Percentiles rank a stretch among this genome's conserved stretches.
These are phyloP conservation scores for Drosophila ercepeae DNA, from an alignment of 1,140 invertebrate genomes.

Conservation along the genomic window DNA sequence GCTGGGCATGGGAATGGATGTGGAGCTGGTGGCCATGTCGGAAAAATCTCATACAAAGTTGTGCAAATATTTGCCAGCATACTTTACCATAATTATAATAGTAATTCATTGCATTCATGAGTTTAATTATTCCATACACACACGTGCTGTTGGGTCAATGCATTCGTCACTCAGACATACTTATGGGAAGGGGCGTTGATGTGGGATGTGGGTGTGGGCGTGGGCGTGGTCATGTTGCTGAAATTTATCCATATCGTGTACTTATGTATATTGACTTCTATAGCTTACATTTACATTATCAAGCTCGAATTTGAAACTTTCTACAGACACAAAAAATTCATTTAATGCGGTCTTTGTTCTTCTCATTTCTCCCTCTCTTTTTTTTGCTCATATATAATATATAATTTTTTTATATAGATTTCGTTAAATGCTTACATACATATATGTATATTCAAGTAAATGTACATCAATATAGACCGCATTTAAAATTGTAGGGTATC, in stretches of 20 bases:
- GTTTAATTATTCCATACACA: slow-evolving; percentile 44
- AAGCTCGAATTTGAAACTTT: slow-evolving; percentile 81
- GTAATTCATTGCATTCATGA: slow-evolving; percentile 53
- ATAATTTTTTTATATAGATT: background rate
- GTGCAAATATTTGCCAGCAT: slow-evolving; percentile 65
- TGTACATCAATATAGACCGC: slow-evolving; percentile 30
- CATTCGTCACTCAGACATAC: slow-evolving; percentile 3
- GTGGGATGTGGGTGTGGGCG: background rate
- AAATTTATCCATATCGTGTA: slow-evolving; percentile 48
- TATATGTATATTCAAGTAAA: slow-evolving; percentile 19
- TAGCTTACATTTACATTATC: slow-evolving; percentile 75
- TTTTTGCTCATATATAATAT: background rate
- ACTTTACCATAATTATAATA: slow-evolving; percentile 51
- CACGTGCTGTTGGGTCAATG: background rate
- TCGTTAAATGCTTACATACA: slow-evolving; percentile 2
- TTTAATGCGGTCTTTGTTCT: slow-evolving; percentile 43
- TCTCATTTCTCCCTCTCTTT: background rate
- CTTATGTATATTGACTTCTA: slow-evolving; percentile 63
- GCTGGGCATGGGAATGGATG: background rate
- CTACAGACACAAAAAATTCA: slow-evolving; percentile 76
- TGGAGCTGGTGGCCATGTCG: slow-evolving; percentile 6
- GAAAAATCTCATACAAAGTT: slow-evolving; percentile 31
- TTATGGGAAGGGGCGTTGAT: background rate
- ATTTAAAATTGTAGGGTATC: background rate
- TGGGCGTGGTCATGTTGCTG: slow-evolving; percentile 37